These are phyloP conservation scores for Amaurobius ferox DNA, from an alignment of 2,888 invertebrate species.

Conservation along the genomic window DNA sequence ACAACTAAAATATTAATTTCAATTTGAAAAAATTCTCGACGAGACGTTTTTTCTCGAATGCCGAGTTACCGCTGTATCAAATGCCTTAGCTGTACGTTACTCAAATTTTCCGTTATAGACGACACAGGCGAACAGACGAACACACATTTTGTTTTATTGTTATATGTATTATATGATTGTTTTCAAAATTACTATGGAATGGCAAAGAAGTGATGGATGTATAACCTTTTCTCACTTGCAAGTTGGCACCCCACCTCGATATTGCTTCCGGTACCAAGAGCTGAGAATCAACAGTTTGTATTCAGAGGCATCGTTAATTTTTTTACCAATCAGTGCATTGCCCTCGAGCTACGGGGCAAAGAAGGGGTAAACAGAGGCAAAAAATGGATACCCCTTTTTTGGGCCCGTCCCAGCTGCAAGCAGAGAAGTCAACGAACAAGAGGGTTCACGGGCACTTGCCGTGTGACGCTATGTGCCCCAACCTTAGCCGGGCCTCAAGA, in stretches of 20 bases:
- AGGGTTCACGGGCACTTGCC: slow-evolving; percentile 55
- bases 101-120: too few species aligned
- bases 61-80: too few species aligned
- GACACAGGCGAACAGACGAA: too few species aligned
- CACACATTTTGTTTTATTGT: too few species aligned
- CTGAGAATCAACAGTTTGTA: not conserved
- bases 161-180: too few species aligned
- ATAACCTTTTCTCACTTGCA: too few species aligned
- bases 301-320: not conserved
- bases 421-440: slow-evolving; percentile 58
- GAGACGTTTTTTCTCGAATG: too few species aligned
- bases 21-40: too few species aligned
- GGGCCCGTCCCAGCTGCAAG: slow-evolving; percentile 37
- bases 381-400: slow-evolving; percentile 39
- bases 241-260: not conserved
- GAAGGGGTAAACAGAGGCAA: slow-evolving; percentile 47
- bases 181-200: too few species aligned
- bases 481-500: slow-evolving; percentile 25
- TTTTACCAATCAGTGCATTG: slow-evolving; percentile 35
- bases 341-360: slow-evolving; percentile 46
- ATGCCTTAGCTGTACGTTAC: too few species aligned
- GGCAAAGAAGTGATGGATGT: too few species aligned
- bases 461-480: slow-evolving; percentile 62
- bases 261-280: not conserved
- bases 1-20: too few species aligned